Conservation (phyloP, 2,797 vertebrate species). For the Pristis pectinata region DNA sequence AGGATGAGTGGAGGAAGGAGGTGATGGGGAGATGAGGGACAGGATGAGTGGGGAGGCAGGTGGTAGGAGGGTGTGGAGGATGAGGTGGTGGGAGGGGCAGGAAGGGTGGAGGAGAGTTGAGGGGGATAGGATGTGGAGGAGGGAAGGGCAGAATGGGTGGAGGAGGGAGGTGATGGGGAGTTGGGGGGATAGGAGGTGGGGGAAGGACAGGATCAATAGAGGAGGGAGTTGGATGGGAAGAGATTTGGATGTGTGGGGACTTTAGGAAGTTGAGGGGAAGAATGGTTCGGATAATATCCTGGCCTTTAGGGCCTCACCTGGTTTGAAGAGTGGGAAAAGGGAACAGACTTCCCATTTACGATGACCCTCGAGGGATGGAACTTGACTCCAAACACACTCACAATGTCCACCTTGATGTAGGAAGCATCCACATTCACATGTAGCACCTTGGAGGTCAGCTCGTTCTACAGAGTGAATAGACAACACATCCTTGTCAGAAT, state of each 20-base stretch:
- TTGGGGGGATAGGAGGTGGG: too few species aligned
- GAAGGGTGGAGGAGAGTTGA: not conserved
- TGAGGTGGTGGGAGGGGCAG: not conserved
- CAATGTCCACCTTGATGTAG: slow-evolving; percentile 56
- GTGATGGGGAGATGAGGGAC: too few species aligned
- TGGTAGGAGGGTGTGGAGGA: not conserved
- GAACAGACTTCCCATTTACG: slow-evolving; percentile 64
- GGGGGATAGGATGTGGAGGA: not conserved
- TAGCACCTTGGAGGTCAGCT: slow-evolving; percentile 68
- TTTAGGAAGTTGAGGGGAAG: not conserved
- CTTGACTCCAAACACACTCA: slow-evolving; percentile 68
- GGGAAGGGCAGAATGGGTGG: too few species aligned
- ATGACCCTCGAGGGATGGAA: slow-evolving; percentile 59
- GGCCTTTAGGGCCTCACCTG: slow-evolving; percentile 53
- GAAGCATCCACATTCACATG: slow-evolving; percentile 57
- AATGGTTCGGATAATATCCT: not conserved
- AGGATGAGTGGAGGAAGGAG: not conserved
- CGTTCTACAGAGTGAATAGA: slow-evolving; percentile 53
- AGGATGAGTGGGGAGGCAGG: not conserved
- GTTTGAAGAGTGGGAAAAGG: slow-evolving; percentile 64
- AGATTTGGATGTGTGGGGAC: not conserved
- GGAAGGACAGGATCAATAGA: not conserved
- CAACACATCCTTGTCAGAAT: not conserved
- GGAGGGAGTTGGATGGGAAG: not conserved
- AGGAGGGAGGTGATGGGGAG: not conserved